A percentile compares a stretch with the other conserved stretches of the same genome.
These are phyloP conservation scores for Xestoiulus laeticollis DNA, from an alignment of 2,888 invertebrate species.

Conservation along the genomic window DNA sequence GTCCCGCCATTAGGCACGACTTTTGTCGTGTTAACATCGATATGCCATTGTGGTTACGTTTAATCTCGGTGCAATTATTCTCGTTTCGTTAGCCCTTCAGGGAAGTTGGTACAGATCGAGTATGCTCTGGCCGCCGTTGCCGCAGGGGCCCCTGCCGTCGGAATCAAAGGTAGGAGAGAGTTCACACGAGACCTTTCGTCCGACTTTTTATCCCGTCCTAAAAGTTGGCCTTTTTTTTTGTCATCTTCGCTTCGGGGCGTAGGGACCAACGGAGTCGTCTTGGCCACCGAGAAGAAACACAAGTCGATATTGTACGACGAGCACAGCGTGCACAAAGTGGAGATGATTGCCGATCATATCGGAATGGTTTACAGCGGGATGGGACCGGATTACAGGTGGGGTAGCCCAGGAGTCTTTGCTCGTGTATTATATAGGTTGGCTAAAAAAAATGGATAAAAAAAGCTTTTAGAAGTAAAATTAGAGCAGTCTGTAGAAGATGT, in stretches of 20 bases:
- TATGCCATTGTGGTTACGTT: too few species aligned
- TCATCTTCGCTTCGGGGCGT: conserved; percentile 60
- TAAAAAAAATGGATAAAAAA: too few species aligned
- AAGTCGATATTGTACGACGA: conserved; percentile 97
- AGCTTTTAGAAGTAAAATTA: too few species aligned
- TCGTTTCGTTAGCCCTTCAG: conserved; percentile 83
- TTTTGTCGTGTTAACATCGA: too few species aligned
- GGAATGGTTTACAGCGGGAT: conserved; percentile 96
- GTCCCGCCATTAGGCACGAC: too few species aligned
- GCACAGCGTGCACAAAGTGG: conserved; percentile 95
- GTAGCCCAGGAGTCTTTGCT: neutral
- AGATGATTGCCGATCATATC: conserved; percentile 92
- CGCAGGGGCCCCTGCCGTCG: conserved; percentile 98
- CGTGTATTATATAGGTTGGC: too few species aligned
- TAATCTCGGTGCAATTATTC: neutral
- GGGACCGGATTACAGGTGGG: conserved; percentile 69
- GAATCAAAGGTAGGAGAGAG: conserved; percentile 82
- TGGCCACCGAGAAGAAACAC: conserved; percentile 99
- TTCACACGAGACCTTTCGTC: too few species aligned
- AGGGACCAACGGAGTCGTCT: conserved; percentile 98
- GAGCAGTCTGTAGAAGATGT: too few species aligned
- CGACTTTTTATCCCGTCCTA: neutral
- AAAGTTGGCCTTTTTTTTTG: conserved; percentile 30
- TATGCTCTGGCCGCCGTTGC: conserved; percentile 99
- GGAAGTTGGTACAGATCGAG: conserved; percentile 99